Evolutionary conservation across 2,888 invertebrate species (phyloP), one percentile per base, ranked within the genome.

Genomic region (Dione juno): DNA sequence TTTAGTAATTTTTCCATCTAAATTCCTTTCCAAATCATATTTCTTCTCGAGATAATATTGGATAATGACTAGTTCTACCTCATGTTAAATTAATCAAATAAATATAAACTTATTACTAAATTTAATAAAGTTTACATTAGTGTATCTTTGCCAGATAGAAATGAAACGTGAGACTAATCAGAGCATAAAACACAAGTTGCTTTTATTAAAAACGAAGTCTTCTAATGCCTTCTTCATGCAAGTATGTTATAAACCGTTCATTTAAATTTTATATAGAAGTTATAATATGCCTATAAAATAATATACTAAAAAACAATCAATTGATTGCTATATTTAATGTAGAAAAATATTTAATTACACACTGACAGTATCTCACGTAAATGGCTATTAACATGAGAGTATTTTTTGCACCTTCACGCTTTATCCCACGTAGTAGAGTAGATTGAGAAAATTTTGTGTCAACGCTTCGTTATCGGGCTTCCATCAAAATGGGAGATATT

Each of bases 131-230:
- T 72, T 65, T 50, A 74, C 6, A 54, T 70, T 72, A 67, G 57
- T 69, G 37, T 72, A 61, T 53, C 69, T 43, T 45, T 11, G n/a
- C 45, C 13, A 66, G 64, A 72, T 67, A 92, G 88, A 92, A 92
- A 92, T 89, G 88, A 91, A 92, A 91, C 88, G 90, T 88, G 85
- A 78, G 79, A 83, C 53, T 83, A 79, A 91, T 89, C 82, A 92
- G 92, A 92, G 90, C 92, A 82, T 90, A 79, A 76, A 85, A 80
- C 50, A 50, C 64, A 64, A 37, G 64, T 50, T 50, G 48, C 50
- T 64, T 37, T 35, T 61, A 61, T 43, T 61, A 61, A 61, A 45
- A 61, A 43, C 43, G 21, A 28, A 43, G 41, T 43, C 35, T 57
- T 61, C 59, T 61, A 28, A n/a, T n/a, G 41, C 43, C 21, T 61